Evolutionary conservation across 1,140 invertebrate genomes (phyloP).

Genomic region (Maniola jurtina): DNA sequence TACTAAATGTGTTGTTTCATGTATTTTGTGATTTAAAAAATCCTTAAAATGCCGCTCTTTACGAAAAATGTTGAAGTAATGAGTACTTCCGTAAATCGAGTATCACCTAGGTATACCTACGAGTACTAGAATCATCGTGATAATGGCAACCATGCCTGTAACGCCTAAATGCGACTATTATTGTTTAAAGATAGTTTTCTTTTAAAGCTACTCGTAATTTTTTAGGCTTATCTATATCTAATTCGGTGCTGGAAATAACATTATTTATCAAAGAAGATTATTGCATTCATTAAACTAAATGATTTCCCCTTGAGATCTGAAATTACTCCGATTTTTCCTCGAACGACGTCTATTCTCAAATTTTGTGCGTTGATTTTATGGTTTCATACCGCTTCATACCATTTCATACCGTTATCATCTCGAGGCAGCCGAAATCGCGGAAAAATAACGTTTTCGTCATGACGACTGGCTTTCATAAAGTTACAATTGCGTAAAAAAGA

Average conservation of each 20-base stretch:
- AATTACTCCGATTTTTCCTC: slow-evolving; percentile 1
- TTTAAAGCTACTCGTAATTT: no score
- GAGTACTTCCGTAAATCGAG: no score
- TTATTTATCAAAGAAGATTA: not conserved
- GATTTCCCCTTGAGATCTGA: not conserved
- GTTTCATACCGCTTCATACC: slow-evolving; percentile 10
- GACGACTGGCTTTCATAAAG: not conserved
- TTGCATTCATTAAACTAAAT: slow-evolving; percentile 5
- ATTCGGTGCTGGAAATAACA: not conserved
- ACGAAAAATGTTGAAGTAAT: no score
- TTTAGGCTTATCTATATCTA: no score
- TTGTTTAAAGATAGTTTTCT: no score
- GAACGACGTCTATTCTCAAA: slow-evolving; percentile 7
- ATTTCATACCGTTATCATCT: slow-evolving; percentile 11
- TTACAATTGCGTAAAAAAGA: not conserved
- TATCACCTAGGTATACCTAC: no score
- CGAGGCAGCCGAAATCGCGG: slow-evolving; percentile 5
- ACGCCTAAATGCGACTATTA: no score
- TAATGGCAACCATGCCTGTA: no score
- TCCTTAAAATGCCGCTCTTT: no score
- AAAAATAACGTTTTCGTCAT: slow-evolving; percentile 12
- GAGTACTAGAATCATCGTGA: no score
- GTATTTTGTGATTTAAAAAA: no score
- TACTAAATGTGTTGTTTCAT: no score
- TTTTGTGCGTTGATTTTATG: slow-evolving; percentile 10